These are phyloP conservation scores for Notospermus geniculatus DNA, from an alignment of 1,140 invertebrate species.

Conservation along the genomic window DNA sequence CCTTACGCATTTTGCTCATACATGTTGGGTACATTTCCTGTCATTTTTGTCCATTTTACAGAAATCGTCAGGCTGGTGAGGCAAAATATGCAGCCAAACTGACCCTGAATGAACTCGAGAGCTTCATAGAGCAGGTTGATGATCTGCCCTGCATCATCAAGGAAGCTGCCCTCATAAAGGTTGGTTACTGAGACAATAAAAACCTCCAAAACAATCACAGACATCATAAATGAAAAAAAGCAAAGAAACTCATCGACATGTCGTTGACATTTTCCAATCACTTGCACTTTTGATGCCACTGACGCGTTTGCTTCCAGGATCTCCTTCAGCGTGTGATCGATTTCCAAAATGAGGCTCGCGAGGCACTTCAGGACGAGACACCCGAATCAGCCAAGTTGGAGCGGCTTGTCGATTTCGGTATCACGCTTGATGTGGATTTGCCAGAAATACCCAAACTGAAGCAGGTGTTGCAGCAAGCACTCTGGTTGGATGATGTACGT, in stretches of 20 bases:
- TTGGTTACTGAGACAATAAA: slow-evolving; percentile 23
- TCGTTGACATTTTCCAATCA: slow-evolving; percentile 61
- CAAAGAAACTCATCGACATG: background rate
- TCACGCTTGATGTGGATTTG: slow-evolving; percentile 80
- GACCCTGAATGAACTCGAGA: slow-evolving; percentile 79
- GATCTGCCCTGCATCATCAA: slow-evolving; percentile 81
- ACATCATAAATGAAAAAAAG: background rate
- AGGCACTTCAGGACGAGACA: slow-evolving; percentile 58
- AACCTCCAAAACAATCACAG: background rate
- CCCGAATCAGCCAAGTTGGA: slow-evolving; percentile 67
- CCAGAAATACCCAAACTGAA: slow-evolving; percentile 73
- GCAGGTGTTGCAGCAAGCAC: slow-evolving; percentile 64
- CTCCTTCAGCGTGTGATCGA: slow-evolving; percentile 57
- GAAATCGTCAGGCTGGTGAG: slow-evolving; percentile 74
- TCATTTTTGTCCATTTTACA: slow-evolving; percentile 30
- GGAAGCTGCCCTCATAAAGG: slow-evolving; percentile 75
- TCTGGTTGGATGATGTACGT: slow-evolving; percentile 73
- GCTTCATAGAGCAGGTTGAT: slow-evolving; percentile 84
- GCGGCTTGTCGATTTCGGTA: slow-evolving; percentile 72
- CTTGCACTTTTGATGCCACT: slow-evolving; percentile 56
- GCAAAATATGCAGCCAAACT: slow-evolving; percentile 73
- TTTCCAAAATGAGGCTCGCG: slow-evolving; percentile 58
- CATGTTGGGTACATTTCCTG: too few species aligned
- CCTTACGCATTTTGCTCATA: too few species aligned
- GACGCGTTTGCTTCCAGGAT: slow-evolving; percentile 54